Base-by-base conservation (phyloP, 2,113 vertebrate genomes). In the Dicerorhinus sumatrensis region DNA sequence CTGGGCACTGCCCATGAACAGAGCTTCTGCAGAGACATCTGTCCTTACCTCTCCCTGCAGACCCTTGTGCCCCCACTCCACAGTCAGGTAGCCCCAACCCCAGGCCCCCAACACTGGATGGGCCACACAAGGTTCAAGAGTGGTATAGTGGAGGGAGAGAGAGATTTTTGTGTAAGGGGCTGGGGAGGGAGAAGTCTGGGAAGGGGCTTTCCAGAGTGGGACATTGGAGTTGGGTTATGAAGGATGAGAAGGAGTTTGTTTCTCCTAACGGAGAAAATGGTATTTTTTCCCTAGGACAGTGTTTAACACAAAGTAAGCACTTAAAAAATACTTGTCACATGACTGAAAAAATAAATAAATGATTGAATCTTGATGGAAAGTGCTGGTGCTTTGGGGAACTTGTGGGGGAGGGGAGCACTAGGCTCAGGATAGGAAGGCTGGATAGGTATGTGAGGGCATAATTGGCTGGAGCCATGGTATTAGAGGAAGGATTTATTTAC, bases 301-400 rank as follows among this genome's bases (percentile, higher is more conserved):
- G 29, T 51, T 62, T 95, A 84, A 83, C 54, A 69, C 46, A 85
- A 33, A 83, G 27, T 39, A 76, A 42, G 73, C 31, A 18, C 58
- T 91, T 88, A 21, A 84, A 87, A 94, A 82, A 42, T 33, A 39
- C 39, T 92, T 90, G 84, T 95, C 33, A 73, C 21, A 0, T 76
- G 31, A 95, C 75, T 96, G 46, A 94, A 94, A 87, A 16, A 65
- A 88, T 86, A 67, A 65, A 91, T 86, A 67, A 93, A 77, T 48
- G n/a, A 84, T 63, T 60, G 56, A 92, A 36, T 76, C 51, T 85
- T 58, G 23, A 33, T 62, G 25, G 51, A 33, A 95, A 94, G 25
- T 92, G n/a, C 25, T 85, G 31, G 51, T 91, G 54, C 48, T 84
- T 48, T 96, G 77, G 54, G 76, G 65, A 42, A 10, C 9, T 56